These are phyloP conservation scores for Myotis yumanensis DNA, from an alignment of 2,113 vertebrate species.

Conservation along the genomic window DNA sequence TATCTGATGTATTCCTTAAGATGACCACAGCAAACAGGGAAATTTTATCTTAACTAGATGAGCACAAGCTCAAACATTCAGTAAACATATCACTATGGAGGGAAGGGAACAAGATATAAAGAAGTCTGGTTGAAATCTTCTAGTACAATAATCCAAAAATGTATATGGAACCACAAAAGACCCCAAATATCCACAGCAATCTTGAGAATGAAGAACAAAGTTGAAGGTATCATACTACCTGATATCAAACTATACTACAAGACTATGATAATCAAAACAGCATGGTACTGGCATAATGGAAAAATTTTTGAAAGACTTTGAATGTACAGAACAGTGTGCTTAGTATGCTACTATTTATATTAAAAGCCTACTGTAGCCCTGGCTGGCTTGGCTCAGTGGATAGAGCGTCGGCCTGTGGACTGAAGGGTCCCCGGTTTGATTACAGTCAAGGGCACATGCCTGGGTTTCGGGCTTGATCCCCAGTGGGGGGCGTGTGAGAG, in stretches of 20 bases:
- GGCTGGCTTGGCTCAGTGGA: no score
- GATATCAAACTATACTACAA: background rate
- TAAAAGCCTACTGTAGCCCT: background rate
- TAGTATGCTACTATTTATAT: background rate
- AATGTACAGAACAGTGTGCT: background rate
- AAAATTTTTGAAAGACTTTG: background rate
- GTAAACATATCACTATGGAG: fast-evolving
- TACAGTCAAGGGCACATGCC: no score
- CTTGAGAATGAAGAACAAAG: background rate
- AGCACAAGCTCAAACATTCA: no score
- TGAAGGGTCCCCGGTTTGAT: no score
- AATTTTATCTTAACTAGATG: background rate
- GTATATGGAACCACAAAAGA: background rate
- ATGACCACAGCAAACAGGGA: background rate
- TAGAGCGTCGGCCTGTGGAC: no score
- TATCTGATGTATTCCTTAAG: background rate
- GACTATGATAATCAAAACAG: background rate
- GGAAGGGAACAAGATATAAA: background rate
- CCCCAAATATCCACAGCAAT: background rate
- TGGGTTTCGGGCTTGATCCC: no score
- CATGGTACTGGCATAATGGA: background rate
- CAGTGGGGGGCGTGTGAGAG: no score
- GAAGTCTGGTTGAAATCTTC: background rate
- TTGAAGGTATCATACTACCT: background rate
- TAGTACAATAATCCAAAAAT: background rate